Conservation (phyloP, 2,113 vertebrate species). For the Ancistrus triradiatus region DNA sequence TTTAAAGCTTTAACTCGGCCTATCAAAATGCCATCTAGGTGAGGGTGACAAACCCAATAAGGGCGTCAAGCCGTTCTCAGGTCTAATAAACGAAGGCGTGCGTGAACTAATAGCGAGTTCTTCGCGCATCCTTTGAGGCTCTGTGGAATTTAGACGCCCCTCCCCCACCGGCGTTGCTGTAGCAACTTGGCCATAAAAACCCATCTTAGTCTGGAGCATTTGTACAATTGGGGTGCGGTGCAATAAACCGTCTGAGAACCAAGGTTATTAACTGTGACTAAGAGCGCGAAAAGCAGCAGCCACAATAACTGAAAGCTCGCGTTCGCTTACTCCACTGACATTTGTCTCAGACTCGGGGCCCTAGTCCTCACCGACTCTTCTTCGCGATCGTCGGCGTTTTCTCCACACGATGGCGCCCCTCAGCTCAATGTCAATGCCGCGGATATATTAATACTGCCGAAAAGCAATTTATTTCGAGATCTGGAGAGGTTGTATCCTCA, state of each 20-base stretch:
- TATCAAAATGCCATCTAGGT: conserved; percentile 9
- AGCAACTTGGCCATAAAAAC: conserved; percentile 93
- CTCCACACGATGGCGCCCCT: conserved; percentile 91
- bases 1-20: conserved; percentile 9
- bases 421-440: conserved; percentile 99
- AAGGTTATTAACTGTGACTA: conserved; percentile 82
- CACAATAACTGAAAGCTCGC: conserved; percentile 63
- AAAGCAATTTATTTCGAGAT: conserved; percentile 39
- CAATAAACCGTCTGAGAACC: conserved; percentile 83
- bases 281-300: conserved; percentile 71
- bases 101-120: conserved; percentile 61
- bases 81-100: conserved; percentile 56
- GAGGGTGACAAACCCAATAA: conserved; percentile 1
- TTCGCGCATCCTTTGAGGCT: conserved; percentile 75
- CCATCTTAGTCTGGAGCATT: conserved; percentile 80
- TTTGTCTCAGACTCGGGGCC: conserved; percentile 57
- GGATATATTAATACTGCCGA: conserved; percentile 54
- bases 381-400: conserved; percentile 21
- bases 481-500: conserved; percentile 26
- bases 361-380: conserved; percentile 48
- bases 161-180: conserved; percentile 65
- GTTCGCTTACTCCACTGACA: conserved; percentile 62
- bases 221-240: conserved; percentile 73
- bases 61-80: conserved; percentile 10
- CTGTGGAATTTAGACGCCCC: conserved; percentile 80